Evolutionary conservation across 2,113 vertebrate genomes (phyloP).

Genomic region (Oreochromis tanganicae): DNA sequence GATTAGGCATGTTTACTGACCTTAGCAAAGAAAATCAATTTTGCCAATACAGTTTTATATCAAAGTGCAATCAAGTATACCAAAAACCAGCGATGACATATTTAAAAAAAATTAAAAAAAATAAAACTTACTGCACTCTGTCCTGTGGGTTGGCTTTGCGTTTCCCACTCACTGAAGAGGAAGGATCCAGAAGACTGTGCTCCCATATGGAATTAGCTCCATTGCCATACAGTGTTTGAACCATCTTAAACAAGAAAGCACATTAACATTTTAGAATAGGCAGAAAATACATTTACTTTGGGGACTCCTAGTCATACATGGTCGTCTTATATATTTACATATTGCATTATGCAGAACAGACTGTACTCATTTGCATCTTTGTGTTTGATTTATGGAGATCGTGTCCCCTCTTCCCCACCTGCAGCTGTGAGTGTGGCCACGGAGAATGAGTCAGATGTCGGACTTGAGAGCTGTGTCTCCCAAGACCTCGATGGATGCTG

Average conservation of each 20-base stretch:
- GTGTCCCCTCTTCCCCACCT: constrained; percentile 71
- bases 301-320: neutral
- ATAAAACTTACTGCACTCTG: constrained; percentile 91
- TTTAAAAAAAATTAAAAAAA: constrained; percentile 26
- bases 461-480: constrained; percentile 96
- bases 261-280: neutral
- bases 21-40: constrained; percentile 27
- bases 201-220: constrained; percentile 99
- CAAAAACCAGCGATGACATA: neutral
- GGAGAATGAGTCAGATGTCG: constrained; percentile 89
- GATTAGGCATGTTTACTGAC: constrained; percentile 27
- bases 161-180: constrained; percentile 87
- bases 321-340: neutral
- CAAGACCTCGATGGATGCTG: constrained; percentile 93
- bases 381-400: neutral
- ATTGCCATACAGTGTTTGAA: constrained; percentile 92
- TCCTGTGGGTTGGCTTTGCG: constrained; percentile 96
- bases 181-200: constrained; percentile 94
- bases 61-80: neutral
- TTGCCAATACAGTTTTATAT: neutral
- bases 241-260: constrained; percentile 78
- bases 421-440: constrained; percentile 90
- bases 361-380: neutral
- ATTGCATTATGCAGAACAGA: neutral
- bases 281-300: neutral